phyloP scores from a whole-genome alignment of 2,888 invertebrate species.

The Congeria kusceri region DNA sequence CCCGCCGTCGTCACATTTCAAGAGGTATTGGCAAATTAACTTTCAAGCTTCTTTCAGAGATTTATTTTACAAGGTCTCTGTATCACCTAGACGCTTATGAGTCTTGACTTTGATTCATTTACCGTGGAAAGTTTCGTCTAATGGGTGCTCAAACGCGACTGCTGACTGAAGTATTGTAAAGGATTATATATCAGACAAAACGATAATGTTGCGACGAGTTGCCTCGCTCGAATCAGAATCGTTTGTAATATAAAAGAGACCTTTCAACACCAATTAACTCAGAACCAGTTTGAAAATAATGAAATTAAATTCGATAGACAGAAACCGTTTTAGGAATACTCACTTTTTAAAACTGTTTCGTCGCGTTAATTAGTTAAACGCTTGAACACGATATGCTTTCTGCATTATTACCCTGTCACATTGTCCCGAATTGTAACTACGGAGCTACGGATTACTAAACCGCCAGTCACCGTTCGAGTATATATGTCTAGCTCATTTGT shows the following conservation, averaged over 20 bases:
- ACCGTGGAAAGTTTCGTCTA: constrained; percentile 19
- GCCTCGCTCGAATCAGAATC: neutral
- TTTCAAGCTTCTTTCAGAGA: constrained; percentile 25
- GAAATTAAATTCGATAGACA: no score
- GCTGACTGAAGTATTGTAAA: neutral
- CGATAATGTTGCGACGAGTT: neutral
- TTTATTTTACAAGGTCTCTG: constrained; percentile 12
- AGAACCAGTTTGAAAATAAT: neutral
- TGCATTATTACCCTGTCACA: no score
- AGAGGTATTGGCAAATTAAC: constrained; percentile 24
- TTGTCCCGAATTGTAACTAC: no score
- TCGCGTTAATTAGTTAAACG: no score
- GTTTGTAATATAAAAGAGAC: neutral
- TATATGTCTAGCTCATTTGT: no score
- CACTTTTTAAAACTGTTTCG: no score
- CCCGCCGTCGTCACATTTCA: constrained; percentile 18
- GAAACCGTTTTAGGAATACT: no score
- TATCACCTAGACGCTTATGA: constrained; percentile 35
- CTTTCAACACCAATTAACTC: no score
- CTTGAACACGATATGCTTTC: no score
- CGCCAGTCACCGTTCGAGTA: no score
- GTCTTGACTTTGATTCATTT: constrained; percentile 38
- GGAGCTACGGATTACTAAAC: no score
- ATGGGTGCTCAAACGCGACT: constrained; percentile 30
- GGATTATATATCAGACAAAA: neutral